These are phyloP conservation scores for Cottoperca gobio DNA, from an alignment of 2,797 vertebrate species.

Conservation along the genomic window DNA sequence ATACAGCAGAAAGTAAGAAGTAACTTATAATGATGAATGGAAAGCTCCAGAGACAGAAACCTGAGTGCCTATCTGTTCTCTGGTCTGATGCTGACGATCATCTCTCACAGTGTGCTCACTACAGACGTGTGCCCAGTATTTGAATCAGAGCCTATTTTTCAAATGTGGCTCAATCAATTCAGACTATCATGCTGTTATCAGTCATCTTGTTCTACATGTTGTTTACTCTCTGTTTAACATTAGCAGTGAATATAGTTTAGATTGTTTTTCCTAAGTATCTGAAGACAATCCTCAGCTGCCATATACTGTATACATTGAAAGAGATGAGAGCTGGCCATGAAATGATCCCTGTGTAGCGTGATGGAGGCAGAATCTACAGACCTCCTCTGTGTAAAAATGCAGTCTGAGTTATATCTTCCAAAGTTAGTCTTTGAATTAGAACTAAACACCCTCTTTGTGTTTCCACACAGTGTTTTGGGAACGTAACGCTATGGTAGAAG, in stretches of 20 bases:
- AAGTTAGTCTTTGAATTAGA: no score
- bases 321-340: neutral
- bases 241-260: neutral
- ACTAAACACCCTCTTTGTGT: neutral
- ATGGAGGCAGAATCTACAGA: neutral
- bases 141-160: slow-evolving; percentile 1
- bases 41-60: slow-evolving; percentile 16
- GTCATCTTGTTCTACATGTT: neutral
- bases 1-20: neutral
- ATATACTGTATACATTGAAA: neutral
- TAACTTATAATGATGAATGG: neutral
- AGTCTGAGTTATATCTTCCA: neutral
- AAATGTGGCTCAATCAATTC: neutral
- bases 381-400: no score
- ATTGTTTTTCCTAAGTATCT: no score
- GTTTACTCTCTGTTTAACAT: neutral
- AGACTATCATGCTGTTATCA: neutral
- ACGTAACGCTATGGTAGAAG: neutral
- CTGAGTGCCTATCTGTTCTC: slow-evolving; percentile 43
- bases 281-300: neutral
- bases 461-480: neutral
- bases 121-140: neutral
- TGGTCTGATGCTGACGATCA: neutral
- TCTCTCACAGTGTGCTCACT: slow-evolving; percentile 5
- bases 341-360: no score